Evolutionary conservation across 2,113 vertebrate species (phyloP), one percentile per base, ranked within the genome.

Genomic region (Himantopus leucocephalus): DNA sequence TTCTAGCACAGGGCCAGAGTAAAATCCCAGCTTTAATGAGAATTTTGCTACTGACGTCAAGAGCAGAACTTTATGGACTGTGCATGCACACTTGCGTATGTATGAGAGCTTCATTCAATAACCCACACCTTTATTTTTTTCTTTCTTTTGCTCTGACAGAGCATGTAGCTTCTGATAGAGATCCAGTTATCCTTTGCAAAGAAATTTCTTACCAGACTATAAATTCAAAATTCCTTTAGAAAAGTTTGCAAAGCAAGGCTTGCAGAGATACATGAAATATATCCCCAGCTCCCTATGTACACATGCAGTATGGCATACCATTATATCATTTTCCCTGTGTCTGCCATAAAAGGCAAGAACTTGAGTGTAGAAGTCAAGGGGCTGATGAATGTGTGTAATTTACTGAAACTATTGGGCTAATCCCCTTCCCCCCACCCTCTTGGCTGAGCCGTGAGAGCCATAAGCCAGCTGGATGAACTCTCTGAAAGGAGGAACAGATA

Each of bases 291-390:
- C 34, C 11, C 35, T 84, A 18, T 34, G 48, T 83, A 75, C 47
- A 71, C n/a, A 86, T n/a, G 47, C 68, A 60, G 26, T 48, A 80
- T 64, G 83, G 60, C 73, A 87, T 58, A 71, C 63, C 76, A 72
- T 84, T 95, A 53, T 89, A 92, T 95, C 16, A 68, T 72, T 95
- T 94, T 79, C 34, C 60, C 39, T 73, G 52, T 2, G 22, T 72
- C 83, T 96, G 68, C 94, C 92, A 72, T 94, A 97, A 97, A 97
- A 97, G 96, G 80, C 48, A 84, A 91, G 79, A 86, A 67, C 43
- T 77, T 45, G 13, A 87, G 83, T 23, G 27, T 60, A 81, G 56
- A 93, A 95, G 79, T 72, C 76, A 72, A 87, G 64, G 32, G 60
- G 19, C 39, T 86, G 76, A 94, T 91, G 68, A 92, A 95, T 97